phyloP scores from a whole-genome alignment of 2,888 invertebrate species.

The Xylophagus ater region DNA sequence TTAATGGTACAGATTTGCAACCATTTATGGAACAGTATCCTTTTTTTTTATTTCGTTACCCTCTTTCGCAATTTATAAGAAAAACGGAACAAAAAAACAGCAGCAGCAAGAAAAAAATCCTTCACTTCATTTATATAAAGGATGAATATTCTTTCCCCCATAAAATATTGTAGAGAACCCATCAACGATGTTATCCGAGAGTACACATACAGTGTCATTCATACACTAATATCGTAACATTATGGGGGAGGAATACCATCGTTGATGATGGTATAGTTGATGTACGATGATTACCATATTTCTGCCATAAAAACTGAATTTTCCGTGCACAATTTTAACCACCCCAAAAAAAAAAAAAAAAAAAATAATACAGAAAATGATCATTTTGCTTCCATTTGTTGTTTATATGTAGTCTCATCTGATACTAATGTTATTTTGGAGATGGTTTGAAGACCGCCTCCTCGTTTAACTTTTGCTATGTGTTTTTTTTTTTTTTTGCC shows the following conservation, averaged over 20 bases:
- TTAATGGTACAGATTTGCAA: slow-evolving; percentile 16
- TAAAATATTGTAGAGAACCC: too few relatives aligned
- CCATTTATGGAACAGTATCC: slow-evolving; percentile 8
- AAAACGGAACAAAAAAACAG: too few relatives aligned
- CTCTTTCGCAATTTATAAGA: slow-evolving; percentile 4
- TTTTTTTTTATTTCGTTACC: too few relatives aligned
- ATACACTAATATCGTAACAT: too few relatives aligned
- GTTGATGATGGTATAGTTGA: slow-evolving; percentile 4
- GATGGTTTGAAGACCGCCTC: slow-evolving; percentile 2
- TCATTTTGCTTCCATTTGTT: slow-evolving; percentile 18
- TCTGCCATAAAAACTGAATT: slow-evolving; percentile 14
- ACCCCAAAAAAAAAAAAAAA: too few relatives aligned
- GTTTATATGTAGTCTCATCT: slow-evolving; percentile 13
- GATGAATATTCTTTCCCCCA: too few relatives aligned
- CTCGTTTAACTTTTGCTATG: not conserved
- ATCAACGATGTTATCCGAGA: too few relatives aligned
- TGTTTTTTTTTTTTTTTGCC: not conserved
- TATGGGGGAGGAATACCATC: too few relatives aligned
- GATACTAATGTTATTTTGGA: slow-evolving; percentile 12
- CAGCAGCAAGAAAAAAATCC: too few relatives aligned
- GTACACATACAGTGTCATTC: too few relatives aligned
- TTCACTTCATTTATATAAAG: too few relatives aligned
- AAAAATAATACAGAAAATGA: slow-evolving; percentile 13
- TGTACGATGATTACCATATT: slow-evolving; percentile 16
- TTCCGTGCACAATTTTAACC: slow-evolving; percentile 14